phyloP scores from a whole-genome alignment of 2,888 invertebrate genomes.

The Quadroppia sp. region DNA sequence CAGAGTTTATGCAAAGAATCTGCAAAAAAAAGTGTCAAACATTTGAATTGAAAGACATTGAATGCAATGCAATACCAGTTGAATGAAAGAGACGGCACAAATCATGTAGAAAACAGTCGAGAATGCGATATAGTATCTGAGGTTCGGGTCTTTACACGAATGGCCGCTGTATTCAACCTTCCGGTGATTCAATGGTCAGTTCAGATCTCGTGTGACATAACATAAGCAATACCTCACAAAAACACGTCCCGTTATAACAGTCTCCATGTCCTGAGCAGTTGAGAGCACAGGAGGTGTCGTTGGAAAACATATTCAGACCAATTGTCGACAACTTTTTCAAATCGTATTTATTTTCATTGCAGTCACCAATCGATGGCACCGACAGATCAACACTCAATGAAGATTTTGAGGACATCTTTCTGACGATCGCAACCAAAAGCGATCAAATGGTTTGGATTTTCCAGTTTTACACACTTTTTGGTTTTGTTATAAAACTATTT shows the following conservation, averaged over 20 bases:
- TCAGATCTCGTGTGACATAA: too few species aligned
- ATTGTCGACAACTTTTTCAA: background rate
- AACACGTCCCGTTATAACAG: conserved; percentile 83
- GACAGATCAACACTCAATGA: background rate
- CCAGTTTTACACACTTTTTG: conserved; percentile 3
- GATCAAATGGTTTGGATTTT: background rate
- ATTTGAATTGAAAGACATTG: background rate
- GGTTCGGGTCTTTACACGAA: conserved; percentile 74
- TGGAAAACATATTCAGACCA: conserved; percentile 42
- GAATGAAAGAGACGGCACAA: conserved; percentile 75
- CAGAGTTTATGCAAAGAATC: conserved; percentile 49
- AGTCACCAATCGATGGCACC: conserved; percentile 16
- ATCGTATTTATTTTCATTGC: background rate
- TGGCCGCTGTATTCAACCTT: conserved; percentile 71
- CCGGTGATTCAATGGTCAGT: background rate
- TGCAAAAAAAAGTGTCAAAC: conserved; percentile 41
- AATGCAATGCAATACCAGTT: conserved; percentile 61
- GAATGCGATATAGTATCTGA: conserved; percentile 67
- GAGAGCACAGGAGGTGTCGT: conserved; percentile 59
- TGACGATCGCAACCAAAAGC: conserved; percentile 3
- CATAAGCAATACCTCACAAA: conserved; percentile 68
- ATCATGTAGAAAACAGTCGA: conserved; percentile 71
- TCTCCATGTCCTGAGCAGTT: conserved; percentile 86
- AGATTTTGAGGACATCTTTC: conserved; percentile 7
- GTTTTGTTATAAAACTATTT: too few species aligned